Evolutionary conservation across 2,797 vertebrate species (phyloP).

Genomic region (Enteromius radiatus): DNA sequence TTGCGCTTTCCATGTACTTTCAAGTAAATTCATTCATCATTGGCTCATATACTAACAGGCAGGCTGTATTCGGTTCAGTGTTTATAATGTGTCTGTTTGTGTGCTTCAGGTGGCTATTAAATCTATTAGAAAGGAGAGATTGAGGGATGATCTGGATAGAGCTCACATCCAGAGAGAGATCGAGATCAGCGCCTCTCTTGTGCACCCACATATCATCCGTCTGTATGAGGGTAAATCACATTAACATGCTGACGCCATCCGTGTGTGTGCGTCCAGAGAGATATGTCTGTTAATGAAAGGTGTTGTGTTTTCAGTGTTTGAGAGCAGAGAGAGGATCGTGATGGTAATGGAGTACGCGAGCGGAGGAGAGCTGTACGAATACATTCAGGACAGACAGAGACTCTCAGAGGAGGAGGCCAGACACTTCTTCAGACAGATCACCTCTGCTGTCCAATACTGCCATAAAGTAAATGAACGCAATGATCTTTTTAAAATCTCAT

Average conservation of each 20-base stretch:
- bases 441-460: slow-evolving; percentile 83
- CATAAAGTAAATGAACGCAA: slow-evolving; percentile 74
- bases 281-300: not conserved
- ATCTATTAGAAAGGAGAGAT: slow-evolving; percentile 80
- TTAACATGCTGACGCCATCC: not conserved
- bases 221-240: slow-evolving; percentile 77
- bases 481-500: not conserved
- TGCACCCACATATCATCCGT: slow-evolving; percentile 79
- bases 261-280: not conserved
- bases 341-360: slow-evolving; percentile 86
- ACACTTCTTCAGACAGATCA: slow-evolving; percentile 82
- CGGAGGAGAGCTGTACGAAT: slow-evolving; percentile 84
- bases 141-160: slow-evolving; percentile 78
- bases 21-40: not conserved
- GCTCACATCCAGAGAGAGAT: slow-evolving; percentile 85
- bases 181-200: slow-evolving; percentile 80
- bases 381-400: slow-evolving; percentile 77
- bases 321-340: slow-evolving; percentile 84
- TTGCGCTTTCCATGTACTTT: not conserved
- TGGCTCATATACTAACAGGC: not conserved
- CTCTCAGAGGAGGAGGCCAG: slow-evolving; percentile 80
- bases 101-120: slow-evolving; percentile 80
- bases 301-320: slow-evolving; percentile 76
- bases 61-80: not conserved
- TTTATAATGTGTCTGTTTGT: slow-evolving; percentile 15